These are phyloP conservation scores for Xyrauchen texanus DNA, from an alignment of 2,113 vertebrate genomes.

Conservation along the genomic window DNA sequence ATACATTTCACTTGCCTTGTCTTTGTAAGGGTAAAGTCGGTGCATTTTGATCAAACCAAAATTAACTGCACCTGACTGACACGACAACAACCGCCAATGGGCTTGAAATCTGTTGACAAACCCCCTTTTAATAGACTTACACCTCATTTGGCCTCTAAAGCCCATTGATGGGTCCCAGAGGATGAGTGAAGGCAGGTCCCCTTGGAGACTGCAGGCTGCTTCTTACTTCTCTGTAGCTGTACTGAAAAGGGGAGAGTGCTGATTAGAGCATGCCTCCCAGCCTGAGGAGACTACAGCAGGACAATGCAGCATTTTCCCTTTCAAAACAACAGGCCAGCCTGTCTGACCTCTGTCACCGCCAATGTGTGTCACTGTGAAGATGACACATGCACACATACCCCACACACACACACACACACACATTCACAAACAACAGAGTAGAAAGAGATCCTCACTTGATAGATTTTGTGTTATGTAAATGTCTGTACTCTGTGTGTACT, in stretches of 20 bases:
- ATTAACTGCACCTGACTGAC: conserved; percentile 76
- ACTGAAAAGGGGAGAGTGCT: conserved; percentile 58
- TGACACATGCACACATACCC: conserved; percentile 63
- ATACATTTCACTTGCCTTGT: too few relatives aligned
- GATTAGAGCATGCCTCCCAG: conserved; percentile 67
- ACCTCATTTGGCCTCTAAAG: conserved; percentile 86
- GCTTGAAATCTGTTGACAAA: conserved; percentile 72
- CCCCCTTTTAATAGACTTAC: conserved; percentile 84
- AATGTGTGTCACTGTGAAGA: conserved; percentile 72
- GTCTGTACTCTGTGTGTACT: conserved; percentile 8
- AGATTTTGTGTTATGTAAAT: conserved; percentile 46
- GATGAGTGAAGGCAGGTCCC: conserved; percentile 64
- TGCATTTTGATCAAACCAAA: conserved; percentile 74
- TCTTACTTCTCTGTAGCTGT: conserved; percentile 34
- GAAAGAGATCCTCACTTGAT: conserved; percentile 36
- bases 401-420: conserved; percentile 56
- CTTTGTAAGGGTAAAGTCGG: conserved; percentile 18
- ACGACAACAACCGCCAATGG: conserved; percentile 62
- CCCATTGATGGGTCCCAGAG: conserved; percentile 79
- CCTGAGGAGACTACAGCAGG: conserved; percentile 66
- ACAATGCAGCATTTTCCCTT: conserved; percentile 73
- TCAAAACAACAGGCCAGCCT: conserved; percentile 75
- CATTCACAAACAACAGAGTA: conserved; percentile 35
- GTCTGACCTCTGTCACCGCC: conserved; percentile 80
- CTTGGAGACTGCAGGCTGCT: conserved; percentile 48